Conservation (phyloP, 2,797 vertebrate genomes). For the Melanogrammus aeglefinus region DNA sequence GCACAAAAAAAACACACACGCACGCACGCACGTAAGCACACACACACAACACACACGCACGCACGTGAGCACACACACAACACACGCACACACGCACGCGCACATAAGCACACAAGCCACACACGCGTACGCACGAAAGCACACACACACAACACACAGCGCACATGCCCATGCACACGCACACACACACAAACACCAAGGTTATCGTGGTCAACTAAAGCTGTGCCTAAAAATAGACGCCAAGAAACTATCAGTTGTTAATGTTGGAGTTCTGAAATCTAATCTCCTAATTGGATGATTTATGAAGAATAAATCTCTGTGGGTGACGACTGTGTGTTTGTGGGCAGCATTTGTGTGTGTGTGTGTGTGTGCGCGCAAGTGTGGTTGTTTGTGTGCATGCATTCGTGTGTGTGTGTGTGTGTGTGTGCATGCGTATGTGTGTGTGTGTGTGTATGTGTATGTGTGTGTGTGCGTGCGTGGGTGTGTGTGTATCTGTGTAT, state of each 20-base stretch:
- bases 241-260: background rate
- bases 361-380: background rate
- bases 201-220: background rate
- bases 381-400: slow-evolving; percentile 2
- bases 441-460: slow-evolving; percentile 9
- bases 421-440: background rate
- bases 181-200: background rate
- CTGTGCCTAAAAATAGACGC: background rate
- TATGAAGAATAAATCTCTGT: slow-evolving; percentile 1
- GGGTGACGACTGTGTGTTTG: background rate
- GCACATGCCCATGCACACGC: slow-evolving; percentile 7
- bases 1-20: too few relatives aligned
- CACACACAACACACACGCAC: too few relatives aligned
- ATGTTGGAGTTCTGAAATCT: background rate
- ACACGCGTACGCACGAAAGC: background rate
- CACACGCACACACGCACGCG: too few relatives aligned
- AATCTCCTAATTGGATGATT: slow-evolving; percentile 4
- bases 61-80: too few relatives aligned
- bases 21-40: too few relatives aligned
- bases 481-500: background rate
- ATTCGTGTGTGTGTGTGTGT: background rate
- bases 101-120: too few relatives aligned
- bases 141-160: background rate
- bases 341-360: background rate
- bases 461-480: background rate